These are phyloP conservation scores for Timema cristinae DNA, from an alignment of 2,888 invertebrate species.

Conservation along the genomic window DNA sequence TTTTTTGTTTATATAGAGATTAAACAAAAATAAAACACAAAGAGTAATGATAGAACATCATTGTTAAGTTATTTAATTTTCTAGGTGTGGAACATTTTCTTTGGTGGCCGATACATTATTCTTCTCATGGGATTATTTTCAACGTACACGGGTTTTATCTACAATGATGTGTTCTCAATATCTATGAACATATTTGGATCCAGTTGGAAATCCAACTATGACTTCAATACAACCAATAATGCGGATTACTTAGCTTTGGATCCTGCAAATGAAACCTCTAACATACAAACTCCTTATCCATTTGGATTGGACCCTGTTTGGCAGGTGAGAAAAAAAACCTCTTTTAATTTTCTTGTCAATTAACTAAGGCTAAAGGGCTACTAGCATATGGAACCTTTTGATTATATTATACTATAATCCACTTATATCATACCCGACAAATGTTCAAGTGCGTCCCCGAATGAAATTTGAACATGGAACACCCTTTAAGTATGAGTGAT, in stretches of 20 bases:
- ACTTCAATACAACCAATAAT: conserved; percentile 47
- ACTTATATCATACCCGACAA: too few relatives aligned
- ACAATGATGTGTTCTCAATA: conserved; percentile 77
- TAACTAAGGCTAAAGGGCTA: too few relatives aligned
- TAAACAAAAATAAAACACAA: too few relatives aligned
- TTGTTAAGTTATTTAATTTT: conserved; percentile 30
- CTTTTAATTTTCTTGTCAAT: too few relatives aligned
- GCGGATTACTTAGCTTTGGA: conserved; percentile 59
- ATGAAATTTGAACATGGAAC: too few relatives aligned
- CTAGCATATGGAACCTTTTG: too few relatives aligned
- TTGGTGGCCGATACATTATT: conserved; percentile 73
- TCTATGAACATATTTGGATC: conserved; percentile 68
- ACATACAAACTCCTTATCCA: conserved; percentile 54
- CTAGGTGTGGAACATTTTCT: conserved; percentile 70
- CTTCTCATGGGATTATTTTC: conserved; percentile 74
- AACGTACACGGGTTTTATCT: conserved; percentile 71
- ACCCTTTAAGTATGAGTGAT: too few relatives aligned
- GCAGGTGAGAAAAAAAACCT: conserved; percentile 49
- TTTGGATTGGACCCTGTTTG: conserved; percentile 72
- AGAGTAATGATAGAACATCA: too few relatives aligned
- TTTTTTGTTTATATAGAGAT: too few relatives aligned
- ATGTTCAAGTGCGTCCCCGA: too few relatives aligned
- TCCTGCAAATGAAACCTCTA: conserved; percentile 49
- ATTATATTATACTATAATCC: too few relatives aligned
- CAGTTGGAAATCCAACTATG: conserved; percentile 55